Percentiles rank a stretch among this genome's conserved stretches.
Evolutionary conservation across 1,140 invertebrate species (phyloP).

Genomic region (Trichonephila inaurata): DNA sequence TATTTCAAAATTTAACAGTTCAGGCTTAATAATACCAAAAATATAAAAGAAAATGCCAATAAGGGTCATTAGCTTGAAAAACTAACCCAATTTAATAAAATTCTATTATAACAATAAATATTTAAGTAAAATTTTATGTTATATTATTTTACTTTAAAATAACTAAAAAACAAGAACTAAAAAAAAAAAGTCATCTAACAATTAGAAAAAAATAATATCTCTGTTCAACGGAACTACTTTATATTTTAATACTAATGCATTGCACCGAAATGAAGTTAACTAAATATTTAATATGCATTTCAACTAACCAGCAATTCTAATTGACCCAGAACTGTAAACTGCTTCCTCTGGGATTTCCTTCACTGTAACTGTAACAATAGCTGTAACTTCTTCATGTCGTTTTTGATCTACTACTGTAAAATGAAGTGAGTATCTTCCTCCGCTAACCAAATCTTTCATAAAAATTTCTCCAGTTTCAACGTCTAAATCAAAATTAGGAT

Average conservation of each 20-base stretch:
- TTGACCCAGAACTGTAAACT: constrained; percentile 95
- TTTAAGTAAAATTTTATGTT: too few species aligned
- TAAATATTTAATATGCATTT: too few species aligned
- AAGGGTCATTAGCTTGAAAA: not conserved
- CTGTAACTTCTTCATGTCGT: constrained; percentile 94
- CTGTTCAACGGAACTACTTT: too few species aligned
- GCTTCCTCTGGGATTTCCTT: constrained; percentile 97
- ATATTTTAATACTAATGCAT: too few species aligned
- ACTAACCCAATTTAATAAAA: too few species aligned
- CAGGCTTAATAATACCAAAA: not conserved
- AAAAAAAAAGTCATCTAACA: too few species aligned
- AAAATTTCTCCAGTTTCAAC: constrained; percentile 96
- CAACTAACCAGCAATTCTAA: constrained; percentile 88
- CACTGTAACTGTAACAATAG: constrained; percentile 95
- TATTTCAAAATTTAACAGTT: not conserved
- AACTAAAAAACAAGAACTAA: too few species aligned
- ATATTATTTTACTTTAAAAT: too few species aligned
- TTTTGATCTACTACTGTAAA: constrained; percentile 97
- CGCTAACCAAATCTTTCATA: constrained; percentile 94
- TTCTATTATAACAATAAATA: too few species aligned
- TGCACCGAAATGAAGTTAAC: too few species aligned
- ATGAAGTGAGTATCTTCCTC: constrained; percentile 89
- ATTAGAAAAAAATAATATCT: too few species aligned
- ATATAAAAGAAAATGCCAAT: not conserved
- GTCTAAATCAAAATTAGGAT: constrained; percentile 91